Evolutionary conservation across 2,113 vertebrate species (phyloP), one percentile per base, ranked within the genome.

Genomic region (Myotis lucifugus): DNA sequence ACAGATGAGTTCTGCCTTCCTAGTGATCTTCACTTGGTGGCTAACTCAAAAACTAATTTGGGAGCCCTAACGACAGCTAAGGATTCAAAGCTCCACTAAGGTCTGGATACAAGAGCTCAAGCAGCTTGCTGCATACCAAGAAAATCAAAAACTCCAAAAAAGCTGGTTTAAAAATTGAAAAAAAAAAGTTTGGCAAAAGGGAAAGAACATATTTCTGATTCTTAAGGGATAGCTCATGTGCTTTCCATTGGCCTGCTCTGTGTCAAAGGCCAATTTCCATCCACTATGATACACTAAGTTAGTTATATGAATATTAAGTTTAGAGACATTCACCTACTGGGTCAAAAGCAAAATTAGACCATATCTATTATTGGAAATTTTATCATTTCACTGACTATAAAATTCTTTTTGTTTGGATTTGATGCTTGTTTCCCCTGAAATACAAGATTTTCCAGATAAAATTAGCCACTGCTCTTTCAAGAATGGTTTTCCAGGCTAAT

Each of bases 381-480:
- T 67, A 93, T 88, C 69, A 79, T 84, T 95, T 61, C 10, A 72
- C 14, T 37, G 79, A 90, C n/a, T 90, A 54, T 23, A 86, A 48
- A 96, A 79, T 92, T 93, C 59, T 78, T 88, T 97, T 78, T 93
- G 21, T 59, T 92, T 77, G 46, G 37, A 95, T 88, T 93, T 74
- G 88, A 88, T 74, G 46, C 21, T 84, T 37, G 84, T 93, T 95
- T 92, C 34, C 78, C 34, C n/a, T 88, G 40, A 91, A 93, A 95
- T 74, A 61, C 42, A 92, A 77, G 50, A 37, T 96, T 96, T 96
- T 94, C 69, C 89, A 96, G 85, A 94, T 93, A 95, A 97, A 95
- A 88, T 52, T 56, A 94, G 74, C 78, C 91, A 95, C 84, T 91
- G 76, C 64, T 94, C 94, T 96, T 96, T 97, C n/a, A 76, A 77